phyloP scores from a whole-genome alignment of 2,888 invertebrate species.

The Crepidodera aurea region DNA sequence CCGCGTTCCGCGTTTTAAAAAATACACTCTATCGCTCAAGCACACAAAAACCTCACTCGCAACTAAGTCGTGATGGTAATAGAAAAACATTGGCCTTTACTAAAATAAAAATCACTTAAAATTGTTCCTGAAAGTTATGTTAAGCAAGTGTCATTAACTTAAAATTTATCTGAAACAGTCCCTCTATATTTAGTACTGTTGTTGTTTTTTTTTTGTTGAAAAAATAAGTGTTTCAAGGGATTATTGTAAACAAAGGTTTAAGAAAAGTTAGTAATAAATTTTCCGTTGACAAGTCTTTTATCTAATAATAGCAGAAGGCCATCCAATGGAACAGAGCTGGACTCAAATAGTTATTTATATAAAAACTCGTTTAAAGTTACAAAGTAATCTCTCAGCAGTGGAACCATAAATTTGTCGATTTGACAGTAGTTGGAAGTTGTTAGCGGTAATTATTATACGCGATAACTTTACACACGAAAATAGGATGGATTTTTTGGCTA shows the following conservation, averaged over 20 bases:
- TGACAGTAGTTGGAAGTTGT: too few relatives aligned
- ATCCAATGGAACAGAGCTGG: slow-evolving; percentile 9
- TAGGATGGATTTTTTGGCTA: too few relatives aligned
- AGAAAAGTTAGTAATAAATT: slow-evolving; percentile 21
- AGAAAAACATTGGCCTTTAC: slow-evolving; percentile 11
- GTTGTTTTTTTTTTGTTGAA: slow-evolving; percentile 9
- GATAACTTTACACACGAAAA: too few relatives aligned
- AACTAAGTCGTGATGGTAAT: slow-evolving; percentile 48
- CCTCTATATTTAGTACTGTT: slow-evolving; percentile 9
- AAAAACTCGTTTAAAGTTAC: neutral
- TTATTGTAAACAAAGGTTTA: slow-evolving; percentile 24
- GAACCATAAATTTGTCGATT: neutral
- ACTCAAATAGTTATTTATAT: neutral
- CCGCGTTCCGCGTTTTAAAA: slow-evolving; percentile 35
- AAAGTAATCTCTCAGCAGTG: neutral
- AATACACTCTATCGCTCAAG: slow-evolving; percentile 47
- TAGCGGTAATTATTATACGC: too few relatives aligned
- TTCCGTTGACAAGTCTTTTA: slow-evolving; percentile 22
- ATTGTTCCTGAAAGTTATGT: slow-evolving; percentile 19
- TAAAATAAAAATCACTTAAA: slow-evolving; percentile 17
- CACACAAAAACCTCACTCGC: slow-evolving; percentile 58
- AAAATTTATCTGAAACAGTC: slow-evolving; percentile 19
- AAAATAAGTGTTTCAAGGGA: slow-evolving; percentile 13
- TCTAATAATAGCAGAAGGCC: slow-evolving; percentile 25
- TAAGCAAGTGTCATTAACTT: slow-evolving; percentile 9